Base-by-base conservation (phyloP, 2,797 vertebrate genomes). In the Coregonus suidteri region DNA sequence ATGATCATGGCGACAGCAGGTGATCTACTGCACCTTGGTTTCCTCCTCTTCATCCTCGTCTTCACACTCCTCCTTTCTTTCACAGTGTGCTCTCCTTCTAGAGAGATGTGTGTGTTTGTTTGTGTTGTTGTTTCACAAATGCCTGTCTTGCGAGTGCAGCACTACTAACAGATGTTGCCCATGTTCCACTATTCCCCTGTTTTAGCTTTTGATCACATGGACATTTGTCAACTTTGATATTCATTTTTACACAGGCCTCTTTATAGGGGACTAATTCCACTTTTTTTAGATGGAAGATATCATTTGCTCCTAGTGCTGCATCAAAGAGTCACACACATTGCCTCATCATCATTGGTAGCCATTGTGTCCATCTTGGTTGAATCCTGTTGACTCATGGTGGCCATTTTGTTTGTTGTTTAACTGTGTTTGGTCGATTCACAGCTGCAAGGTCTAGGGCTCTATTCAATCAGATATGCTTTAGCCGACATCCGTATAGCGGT, bases 1-100 rank as follows among this genome's bases (percentile, higher is more conserved):
- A 93, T 93, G 96, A 98, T 91, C 96, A 96, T 95, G 97, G 89
- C 90, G 91, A 99, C 95, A 96, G 97, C 98, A 99, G 98, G 98
- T 99, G 97, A 99, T 96, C 89, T 81, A 93, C 91, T 94, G 94
- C 93, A 93, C 93, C 88, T 93, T 95, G 94, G 91, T 91, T 94
- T 82, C 84, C 87, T 47, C 41, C 41, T 47, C 41, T 47, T 47
- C 41, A 47, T 47, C 41, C 41, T 51, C 75, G 16, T 71, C 73
- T 53, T 30, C 25, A 11, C 81, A 47, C 25, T 77, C 75, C 73
- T 82, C 62, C 76, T 77, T 79, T 47, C 75, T 31, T 59, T 84
- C 84, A 84, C 86, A 81, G 80, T 87, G 88, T 93, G 89, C 88
- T 88, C 88, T 89, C 85, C 85, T 79, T 25, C 41, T 62, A 87